phyloP scores from a whole-genome alignment of 2,888 invertebrate species.

The Nomada ferruginata region DNA sequence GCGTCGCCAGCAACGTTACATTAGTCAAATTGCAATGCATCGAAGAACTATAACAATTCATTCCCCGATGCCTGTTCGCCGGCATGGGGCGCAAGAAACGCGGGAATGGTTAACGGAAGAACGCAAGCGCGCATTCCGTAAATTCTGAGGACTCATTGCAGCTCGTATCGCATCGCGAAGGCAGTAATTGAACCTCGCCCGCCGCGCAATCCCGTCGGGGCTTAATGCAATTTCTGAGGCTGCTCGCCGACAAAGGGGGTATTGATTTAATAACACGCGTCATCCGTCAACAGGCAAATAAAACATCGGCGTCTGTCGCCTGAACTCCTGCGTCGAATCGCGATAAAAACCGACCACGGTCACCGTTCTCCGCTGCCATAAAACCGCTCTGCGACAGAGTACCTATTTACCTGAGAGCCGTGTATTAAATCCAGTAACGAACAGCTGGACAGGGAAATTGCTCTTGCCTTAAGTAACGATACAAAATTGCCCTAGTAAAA shows the following conservation, averaged over 20 bases:
- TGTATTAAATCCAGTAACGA: constrained; percentile 15
- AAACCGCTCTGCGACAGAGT: background rate
- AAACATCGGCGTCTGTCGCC: background rate
- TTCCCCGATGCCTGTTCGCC: constrained; percentile 18
- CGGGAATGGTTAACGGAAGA: constrained; percentile 23
- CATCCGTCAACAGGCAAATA: constrained; percentile 3
- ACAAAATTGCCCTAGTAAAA: constrained; percentile 26
- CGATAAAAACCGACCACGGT: constrained; percentile 9
- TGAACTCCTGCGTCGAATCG: constrained; percentile 13
- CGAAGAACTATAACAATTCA: constrained; percentile 34
- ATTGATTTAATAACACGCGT: constrained; percentile 44
- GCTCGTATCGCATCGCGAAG: constrained; percentile 12
- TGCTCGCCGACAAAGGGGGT: constrained; percentile 26
- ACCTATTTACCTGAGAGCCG: constrained; percentile 15
- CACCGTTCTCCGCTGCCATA: background rate
- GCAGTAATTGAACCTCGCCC: constrained; percentile 29
- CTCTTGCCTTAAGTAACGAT: background rate
- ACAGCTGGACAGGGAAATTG: constrained; percentile 21
- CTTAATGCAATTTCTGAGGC: constrained; percentile 25
- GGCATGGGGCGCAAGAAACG: background rate
- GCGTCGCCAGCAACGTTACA: constrained; percentile 5
- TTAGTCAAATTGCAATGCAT: constrained; percentile 38
- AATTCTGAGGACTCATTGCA: constrained; percentile 43
- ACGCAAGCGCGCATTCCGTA: constrained; percentile 37
- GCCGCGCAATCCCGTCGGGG: constrained; percentile 3